Conservation (phyloP, 2,888 invertebrate genomes). For the Cataglyphis livida region DNA sequence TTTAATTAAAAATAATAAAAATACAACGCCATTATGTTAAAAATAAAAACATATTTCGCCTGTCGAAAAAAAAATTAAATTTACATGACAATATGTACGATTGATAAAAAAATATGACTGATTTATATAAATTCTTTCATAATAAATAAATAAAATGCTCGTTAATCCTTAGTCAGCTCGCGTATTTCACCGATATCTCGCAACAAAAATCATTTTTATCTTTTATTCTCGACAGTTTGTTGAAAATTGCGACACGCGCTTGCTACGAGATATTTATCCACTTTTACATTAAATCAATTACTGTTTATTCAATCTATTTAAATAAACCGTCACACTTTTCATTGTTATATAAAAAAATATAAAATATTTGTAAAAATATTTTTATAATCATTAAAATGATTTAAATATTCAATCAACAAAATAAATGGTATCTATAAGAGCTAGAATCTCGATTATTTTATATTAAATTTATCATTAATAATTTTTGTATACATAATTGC, state of each 20-base stretch:
- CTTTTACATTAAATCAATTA: conserved; percentile 25
- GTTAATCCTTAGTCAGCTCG: conserved; percentile 8
- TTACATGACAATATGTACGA: not conserved
- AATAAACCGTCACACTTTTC: not conserved
- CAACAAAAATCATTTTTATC: conserved; percentile 29
- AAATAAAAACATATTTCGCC: not conserved
- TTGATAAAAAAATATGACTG: not conserved
- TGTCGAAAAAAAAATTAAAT: conserved; percentile 2
- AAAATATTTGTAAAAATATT: not conserved
- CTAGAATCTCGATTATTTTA: not conserved
- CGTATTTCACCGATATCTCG: conserved; percentile 18
- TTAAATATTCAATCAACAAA: not conserved
- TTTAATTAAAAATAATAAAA: not conserved
- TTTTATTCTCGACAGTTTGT: not conserved
- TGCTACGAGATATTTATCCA: conserved; percentile 20
- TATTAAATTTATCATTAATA: not conserved
- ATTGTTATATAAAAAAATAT: not conserved
- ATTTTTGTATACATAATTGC: not conserved
- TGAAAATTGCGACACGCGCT: not conserved
- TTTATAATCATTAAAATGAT: not conserved
- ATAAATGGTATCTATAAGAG: not conserved
- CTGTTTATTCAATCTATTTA: not conserved
- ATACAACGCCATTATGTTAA: not conserved
- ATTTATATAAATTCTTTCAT: not conserved
- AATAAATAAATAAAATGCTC: conserved; percentile 1